phyloP scores from a whole-genome alignment of 2,797 vertebrate genomes.

The Sebastes trivittatus region DNA sequence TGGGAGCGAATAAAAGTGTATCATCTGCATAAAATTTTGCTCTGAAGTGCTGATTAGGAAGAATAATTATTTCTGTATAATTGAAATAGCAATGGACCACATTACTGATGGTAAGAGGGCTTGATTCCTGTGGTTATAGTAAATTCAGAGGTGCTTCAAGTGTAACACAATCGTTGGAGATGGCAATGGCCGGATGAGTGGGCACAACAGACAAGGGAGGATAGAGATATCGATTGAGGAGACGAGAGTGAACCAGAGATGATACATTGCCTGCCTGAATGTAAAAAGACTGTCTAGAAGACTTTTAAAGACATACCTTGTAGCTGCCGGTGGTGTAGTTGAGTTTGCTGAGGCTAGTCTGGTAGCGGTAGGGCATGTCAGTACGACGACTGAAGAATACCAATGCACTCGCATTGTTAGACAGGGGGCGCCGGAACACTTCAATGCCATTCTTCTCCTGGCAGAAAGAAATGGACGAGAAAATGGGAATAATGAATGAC shows the following conservation, averaged over 20 bases:
- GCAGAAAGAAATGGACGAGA: background rate
- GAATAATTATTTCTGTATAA: background rate
- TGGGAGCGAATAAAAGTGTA: background rate
- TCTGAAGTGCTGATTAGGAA: background rate
- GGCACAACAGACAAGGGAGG: background rate
- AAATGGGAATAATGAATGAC: background rate
- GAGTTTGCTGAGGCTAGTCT: conserved; percentile 84
- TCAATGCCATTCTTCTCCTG: conserved; percentile 87
- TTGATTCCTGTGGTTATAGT: background rate
- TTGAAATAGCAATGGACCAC: background rate
- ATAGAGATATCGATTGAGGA: background rate
- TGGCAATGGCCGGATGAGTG: background rate
- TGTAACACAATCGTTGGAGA: background rate
- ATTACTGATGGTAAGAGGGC: background rate
- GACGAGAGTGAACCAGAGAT: background rate
- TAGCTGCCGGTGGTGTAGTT: conserved; percentile 80
- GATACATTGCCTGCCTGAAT: background rate
- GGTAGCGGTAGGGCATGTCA: conserved; percentile 90
- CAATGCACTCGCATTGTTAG: conserved; percentile 77
- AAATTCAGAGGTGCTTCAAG: background rate
- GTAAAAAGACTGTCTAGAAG: background rate
- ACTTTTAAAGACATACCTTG: conserved; percentile 57
- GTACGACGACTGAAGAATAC: conserved; percentile 92
- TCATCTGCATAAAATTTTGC: background rate
- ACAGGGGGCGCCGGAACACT: conserved; percentile 88